A percentile compares a stretch with the other conserved stretches of the same genome.
Conservation (phyloP, 2,113 vertebrate genomes). For the Ranitomeya variabilis region DNA sequence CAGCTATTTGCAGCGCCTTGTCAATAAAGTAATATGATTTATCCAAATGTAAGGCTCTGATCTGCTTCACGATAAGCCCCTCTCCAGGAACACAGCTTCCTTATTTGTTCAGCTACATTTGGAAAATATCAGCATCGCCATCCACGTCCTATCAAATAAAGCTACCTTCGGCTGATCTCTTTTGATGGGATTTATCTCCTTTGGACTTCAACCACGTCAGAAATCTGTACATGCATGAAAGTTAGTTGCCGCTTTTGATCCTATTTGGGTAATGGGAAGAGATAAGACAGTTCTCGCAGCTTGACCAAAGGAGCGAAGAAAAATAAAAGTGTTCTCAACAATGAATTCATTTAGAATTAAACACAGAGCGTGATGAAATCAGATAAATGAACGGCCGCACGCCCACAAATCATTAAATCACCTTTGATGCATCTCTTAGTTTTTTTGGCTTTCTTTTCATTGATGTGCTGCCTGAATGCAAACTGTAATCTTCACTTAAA, state of each 20-base stretch:
- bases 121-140: slow-evolving; percentile 7
- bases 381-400: slow-evolving; percentile 35
- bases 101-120: slow-evolving; percentile 17
- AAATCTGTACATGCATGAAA: slow-evolving; percentile 47
- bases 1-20: neutral
- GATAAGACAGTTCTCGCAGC: slow-evolving; percentile 16
- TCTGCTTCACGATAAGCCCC: neutral
- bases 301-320: slow-evolving; percentile 26
- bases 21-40: neutral
- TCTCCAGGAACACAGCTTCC: neutral
- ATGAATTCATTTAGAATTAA: slow-evolving; percentile 40
- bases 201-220: slow-evolving; percentile 32
- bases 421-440: slow-evolving; percentile 42
- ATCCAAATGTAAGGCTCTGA: neutral
- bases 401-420: slow-evolving; percentile 32
- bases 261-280: slow-evolving; percentile 31
- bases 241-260: slow-evolving; percentile 36
- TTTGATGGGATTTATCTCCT: slow-evolving; percentile 46
- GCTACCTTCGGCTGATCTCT: slow-evolving; percentile 32
- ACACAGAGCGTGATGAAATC: slow-evolving; percentile 20
- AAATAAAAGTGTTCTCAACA: slow-evolving; percentile 19
- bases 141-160: slow-evolving; percentile 32
- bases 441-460: neutral
- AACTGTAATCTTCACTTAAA: slow-evolving; percentile 26
- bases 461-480: slow-evolving; percentile 33